phyloP scores from a whole-genome alignment of 2,113 vertebrate genomes.

The Pelmatolapia mariae region DNA sequence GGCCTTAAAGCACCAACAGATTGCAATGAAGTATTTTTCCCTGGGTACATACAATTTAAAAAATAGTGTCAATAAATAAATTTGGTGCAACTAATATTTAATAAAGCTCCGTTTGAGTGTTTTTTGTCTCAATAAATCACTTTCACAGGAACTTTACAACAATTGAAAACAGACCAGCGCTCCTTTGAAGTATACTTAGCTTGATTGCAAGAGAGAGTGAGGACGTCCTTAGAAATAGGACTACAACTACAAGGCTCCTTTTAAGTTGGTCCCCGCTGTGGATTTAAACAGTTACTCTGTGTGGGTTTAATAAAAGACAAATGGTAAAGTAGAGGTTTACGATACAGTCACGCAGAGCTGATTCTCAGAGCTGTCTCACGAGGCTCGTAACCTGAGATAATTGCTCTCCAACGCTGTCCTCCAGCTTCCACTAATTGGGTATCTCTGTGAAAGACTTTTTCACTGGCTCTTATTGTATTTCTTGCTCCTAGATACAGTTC shows the following conservation, averaged over 20 bases:
- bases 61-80: not conserved
- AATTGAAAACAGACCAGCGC: not conserved
- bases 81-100: not conserved
- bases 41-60: not conserved
- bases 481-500: constrained; percentile 17
- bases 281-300: constrained; percentile 21
- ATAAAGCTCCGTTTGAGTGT: not conserved
- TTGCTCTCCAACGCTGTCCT: constrained; percentile 59
- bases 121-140: not conserved
- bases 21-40: rapidly evolving
- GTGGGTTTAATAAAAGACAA: constrained; percentile 55
- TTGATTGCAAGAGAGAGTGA: not conserved
- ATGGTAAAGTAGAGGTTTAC: constrained; percentile 46
- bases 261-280: constrained; percentile 25
- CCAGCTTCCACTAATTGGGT: constrained; percentile 56
- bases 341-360: constrained; percentile 22
- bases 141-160: not conserved
- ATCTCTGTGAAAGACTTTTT: constrained; percentile 32
- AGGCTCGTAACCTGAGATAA: constrained; percentile 61
- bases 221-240: constrained; percentile 22
- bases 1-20: not conserved
- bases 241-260: constrained; percentile 7
- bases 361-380: constrained; percentile 39
- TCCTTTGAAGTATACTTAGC: not conserved
- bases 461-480: constrained; percentile 21